phyloP scores from a whole-genome alignment of 2,113 vertebrate genomes.

The Dermatemys mawii region DNA sequence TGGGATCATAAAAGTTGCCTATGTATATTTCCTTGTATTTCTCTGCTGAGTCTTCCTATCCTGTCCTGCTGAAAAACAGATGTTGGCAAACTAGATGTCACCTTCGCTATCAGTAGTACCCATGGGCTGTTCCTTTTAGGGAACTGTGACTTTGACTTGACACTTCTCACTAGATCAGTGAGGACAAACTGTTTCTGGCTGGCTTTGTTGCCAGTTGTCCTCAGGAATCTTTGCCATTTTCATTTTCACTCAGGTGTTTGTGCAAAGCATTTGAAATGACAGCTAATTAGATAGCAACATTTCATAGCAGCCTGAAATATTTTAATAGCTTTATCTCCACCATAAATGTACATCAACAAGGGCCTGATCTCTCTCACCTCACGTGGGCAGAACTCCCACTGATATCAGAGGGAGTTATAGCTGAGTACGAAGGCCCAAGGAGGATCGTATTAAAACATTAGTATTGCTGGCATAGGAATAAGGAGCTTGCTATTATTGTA shows the following conservation, averaged over 20 bases:
- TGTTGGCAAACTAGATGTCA: not conserved
- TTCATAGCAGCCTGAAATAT: not conserved
- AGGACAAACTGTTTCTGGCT: not conserved
- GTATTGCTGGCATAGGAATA: not conserved
- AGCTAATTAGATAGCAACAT: not conserved
- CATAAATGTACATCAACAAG: not conserved
- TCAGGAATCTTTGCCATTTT: not conserved
- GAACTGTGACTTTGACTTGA: not conserved
- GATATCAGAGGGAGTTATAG: not conserved
- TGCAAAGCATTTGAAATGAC: not conserved
- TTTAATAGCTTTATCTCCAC: not conserved
- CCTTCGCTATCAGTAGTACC: not conserved
- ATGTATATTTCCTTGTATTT: not conserved
- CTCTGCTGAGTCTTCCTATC: not conserved
- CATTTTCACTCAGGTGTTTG: not conserved
- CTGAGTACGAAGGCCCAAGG: not conserved
- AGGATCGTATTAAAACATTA: not conserved
- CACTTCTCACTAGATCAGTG: not conserved
- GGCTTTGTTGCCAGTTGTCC: not conserved
- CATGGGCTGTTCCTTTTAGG: not conserved
- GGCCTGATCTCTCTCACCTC: not conserved
- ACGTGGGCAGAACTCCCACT: not conserved
- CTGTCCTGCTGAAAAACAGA: not conserved
- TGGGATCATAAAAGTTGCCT: not conserved
- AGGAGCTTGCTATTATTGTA: not conserved